phyloP scores from a whole-genome alignment of 53 echinoderm and acorn worm genomes.

The Echinometra lucunter region DNA sequence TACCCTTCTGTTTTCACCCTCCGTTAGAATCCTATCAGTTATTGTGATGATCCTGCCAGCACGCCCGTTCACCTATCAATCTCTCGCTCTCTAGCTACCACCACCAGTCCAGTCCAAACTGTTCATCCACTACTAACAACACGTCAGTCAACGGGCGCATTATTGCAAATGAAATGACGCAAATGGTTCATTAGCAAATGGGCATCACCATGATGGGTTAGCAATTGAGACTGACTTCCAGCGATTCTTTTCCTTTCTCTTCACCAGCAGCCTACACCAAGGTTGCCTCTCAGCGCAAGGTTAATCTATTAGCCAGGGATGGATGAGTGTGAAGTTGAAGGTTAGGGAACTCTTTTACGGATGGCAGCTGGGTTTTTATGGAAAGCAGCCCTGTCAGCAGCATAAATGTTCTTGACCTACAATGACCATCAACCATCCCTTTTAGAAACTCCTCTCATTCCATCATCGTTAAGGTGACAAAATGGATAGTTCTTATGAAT shows the following conservation, averaged over 20 bases:
- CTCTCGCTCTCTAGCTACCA: background rate
- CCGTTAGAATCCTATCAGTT: constrained; percentile 8
- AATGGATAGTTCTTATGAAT: background rate
- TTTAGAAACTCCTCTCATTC: background rate
- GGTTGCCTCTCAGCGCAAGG: constrained; percentile 33
- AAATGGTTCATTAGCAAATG: constrained; percentile 56
- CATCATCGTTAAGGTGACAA: constrained; percentile 6
- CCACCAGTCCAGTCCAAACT: background rate
- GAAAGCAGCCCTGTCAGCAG: background rate
- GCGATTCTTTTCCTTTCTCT: background rate
- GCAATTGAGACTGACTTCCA: constrained; percentile 42
- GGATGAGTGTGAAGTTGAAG: background rate
- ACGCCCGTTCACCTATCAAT: background rate
- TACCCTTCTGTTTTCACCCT: constrained; percentile 42
- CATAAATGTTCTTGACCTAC: background rate
- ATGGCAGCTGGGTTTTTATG: background rate
- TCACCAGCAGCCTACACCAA: background rate
- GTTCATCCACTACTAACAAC: constrained; percentile 42
- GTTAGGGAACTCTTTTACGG: background rate
- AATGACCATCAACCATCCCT: background rate
- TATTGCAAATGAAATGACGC: constrained; percentile 58
- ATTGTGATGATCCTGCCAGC: constrained; percentile 24
- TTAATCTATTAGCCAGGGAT: constrained; percentile 38
- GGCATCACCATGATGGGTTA: constrained; percentile 26
- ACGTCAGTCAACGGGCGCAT: constrained; percentile 19